A percentile compares a stretch with the other conserved stretches of the same genome.
These are phyloP conservation scores for Panopea generosa DNA, from an alignment of 2,888 invertebrate species.

Conservation along the genomic window DNA sequence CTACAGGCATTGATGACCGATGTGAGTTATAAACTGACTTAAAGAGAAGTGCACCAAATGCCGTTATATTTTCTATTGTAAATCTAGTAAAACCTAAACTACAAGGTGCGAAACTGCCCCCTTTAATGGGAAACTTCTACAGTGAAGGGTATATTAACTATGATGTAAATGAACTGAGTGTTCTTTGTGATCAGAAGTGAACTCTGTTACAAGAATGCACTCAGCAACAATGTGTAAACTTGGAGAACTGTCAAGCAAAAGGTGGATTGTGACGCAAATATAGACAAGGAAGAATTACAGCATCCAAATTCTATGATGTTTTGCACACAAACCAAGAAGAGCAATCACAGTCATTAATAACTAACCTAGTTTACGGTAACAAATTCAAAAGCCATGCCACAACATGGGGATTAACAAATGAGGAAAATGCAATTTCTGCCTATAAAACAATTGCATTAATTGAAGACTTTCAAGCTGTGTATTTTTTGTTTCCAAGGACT, in stretches of 20 bases:
- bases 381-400: conserved; percentile 16
- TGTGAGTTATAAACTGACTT: background rate
- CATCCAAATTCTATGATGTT: background rate
- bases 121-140: background rate
- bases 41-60: conserved; percentile 1
- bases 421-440: background rate
- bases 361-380: background rate
- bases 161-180: too few relatives aligned
- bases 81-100: background rate
- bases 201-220: background rate
- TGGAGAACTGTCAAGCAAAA: background rate
- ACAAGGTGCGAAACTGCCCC: background rate
- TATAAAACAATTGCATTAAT: background rate
- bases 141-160: background rate
- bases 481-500: conserved; percentile 8
- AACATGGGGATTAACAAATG: conserved; percentile 17
- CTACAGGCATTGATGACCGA: background rate
- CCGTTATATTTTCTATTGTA: background rate
- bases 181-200: too few relatives aligned
- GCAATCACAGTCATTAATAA: background rate
- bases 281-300: background rate
- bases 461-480: conserved; percentile 1
- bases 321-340: background rate
- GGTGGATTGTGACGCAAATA: background rate
- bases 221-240: background rate